Evolutionary conservation across 2,113 vertebrate genomes (phyloP).

Genomic region (Salvelinus sp.): DNA sequence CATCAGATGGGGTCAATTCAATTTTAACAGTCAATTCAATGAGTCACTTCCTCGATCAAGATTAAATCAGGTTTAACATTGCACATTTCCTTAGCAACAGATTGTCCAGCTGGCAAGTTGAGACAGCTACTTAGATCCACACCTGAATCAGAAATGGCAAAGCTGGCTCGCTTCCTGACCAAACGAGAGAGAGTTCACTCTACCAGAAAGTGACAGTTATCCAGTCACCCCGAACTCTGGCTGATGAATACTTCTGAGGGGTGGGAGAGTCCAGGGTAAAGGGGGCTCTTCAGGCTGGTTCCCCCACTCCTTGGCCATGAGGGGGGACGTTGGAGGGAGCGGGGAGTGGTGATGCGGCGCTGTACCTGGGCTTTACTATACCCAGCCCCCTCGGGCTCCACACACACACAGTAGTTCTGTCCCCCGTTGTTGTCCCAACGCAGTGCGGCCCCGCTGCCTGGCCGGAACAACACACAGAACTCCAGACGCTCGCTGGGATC

Average conservation of each 20-base stretch:
- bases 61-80: neutral
- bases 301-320: neutral
- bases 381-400: conserved; percentile 27
- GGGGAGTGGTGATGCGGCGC: neutral
- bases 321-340: neutral
- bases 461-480: conserved; percentile 68
- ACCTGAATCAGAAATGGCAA: too few species aligned
- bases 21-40: too few species aligned
- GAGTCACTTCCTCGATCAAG: too few species aligned
- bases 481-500: conserved; percentile 49
- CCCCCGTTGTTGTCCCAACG: conserved; percentile 69
- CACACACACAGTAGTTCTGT: conserved; percentile 62
- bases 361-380: neutral
- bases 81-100: neutral
- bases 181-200: too few species aligned
- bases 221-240: too few species aligned
- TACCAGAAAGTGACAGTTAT: too few species aligned
- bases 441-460: conserved; percentile 18
- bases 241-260: neutral
- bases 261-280: neutral
- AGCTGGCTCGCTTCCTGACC: too few species aligned
- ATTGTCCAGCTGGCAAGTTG: neutral
- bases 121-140: neutral
- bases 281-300: neutral
- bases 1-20: too few species aligned